phyloP scores from a whole-genome alignment of 1,140 invertebrate genomes.

The Nomia melanderi region DNA sequence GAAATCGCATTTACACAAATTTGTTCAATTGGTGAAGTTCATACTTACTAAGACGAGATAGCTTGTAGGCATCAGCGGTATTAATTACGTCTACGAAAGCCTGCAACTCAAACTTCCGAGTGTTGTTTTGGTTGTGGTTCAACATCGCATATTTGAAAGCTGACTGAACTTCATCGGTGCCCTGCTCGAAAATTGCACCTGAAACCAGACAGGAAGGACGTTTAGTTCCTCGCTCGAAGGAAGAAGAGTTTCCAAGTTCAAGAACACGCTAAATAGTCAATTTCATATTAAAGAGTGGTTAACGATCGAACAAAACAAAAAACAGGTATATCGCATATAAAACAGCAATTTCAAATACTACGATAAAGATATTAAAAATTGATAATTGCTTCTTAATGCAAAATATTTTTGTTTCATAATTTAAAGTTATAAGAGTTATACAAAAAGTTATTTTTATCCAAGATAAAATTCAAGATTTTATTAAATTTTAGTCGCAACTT shows the following conservation, averaged over 20 bases:
- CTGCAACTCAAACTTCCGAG: constrained; percentile 88
- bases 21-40: constrained; percentile 2
- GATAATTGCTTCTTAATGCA: no score
- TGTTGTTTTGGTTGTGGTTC: constrained; percentile 89
- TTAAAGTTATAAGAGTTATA: no score
- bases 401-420: no score
- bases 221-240: neutral
- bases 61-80: constrained; percentile 95
- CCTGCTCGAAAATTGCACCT: constrained; percentile 95
- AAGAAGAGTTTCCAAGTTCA: neutral
- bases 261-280: no score
- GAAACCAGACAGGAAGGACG: constrained; percentile 72
- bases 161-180: constrained; percentile 92
- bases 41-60: constrained; percentile 93
- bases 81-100: constrained; percentile 95
- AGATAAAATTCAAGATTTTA: no score
- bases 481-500: no score
- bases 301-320: no score
- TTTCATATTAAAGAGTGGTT: no score
- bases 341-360: no score
- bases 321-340: no score
- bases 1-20: neutral
- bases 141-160: constrained; percentile 93
- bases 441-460: no score
- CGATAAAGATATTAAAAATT: no score